A percentile compares a stretch with the other conserved stretches of the same genome.
Evolutionary conservation across 2,888 invertebrate species (phyloP).

Genomic region (Plutella xylostella): DNA sequence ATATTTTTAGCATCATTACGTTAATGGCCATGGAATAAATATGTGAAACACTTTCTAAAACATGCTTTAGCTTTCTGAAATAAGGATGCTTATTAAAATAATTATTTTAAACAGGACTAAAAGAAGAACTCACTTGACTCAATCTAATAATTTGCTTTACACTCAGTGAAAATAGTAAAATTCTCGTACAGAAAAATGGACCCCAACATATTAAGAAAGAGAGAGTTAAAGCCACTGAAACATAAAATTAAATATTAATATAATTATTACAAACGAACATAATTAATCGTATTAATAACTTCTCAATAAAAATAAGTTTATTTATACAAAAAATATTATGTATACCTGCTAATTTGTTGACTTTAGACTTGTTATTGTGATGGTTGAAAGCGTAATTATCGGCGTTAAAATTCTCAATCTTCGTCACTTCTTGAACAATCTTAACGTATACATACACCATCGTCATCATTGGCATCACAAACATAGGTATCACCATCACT

Average conservation of each 20-base stretch:
- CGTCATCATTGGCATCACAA: slow-evolving; percentile 33
- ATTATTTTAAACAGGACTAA: too few species aligned
- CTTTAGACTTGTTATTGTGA: neutral
- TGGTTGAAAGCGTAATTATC: neutral
- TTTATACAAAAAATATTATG: neutral
- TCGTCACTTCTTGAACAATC: slow-evolving; percentile 38
- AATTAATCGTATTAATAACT: too few species aligned
- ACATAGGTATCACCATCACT: slow-evolving; percentile 17
- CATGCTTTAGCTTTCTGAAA: too few species aligned
- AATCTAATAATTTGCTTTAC: slow-evolving; percentile 11
- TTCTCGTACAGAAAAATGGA: slow-evolving; percentile 39
- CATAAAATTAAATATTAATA: slow-evolving; percentile 12
- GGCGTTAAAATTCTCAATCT: slow-evolving; percentile 19
- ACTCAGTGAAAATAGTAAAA: slow-evolving; percentile 32
- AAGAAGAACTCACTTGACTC: neutral
- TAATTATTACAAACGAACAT: too few species aligned
- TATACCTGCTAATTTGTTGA: slow-evolving; percentile 5
- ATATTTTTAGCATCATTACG: too few species aligned
- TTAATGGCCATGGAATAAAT: too few species aligned
- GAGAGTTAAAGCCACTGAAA: slow-evolving; percentile 51
- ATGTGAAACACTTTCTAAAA: too few species aligned
- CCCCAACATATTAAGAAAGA: slow-evolving; percentile 55
- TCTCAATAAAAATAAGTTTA: neutral
- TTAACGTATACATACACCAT: slow-evolving; percentile 38
- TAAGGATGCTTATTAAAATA: too few species aligned